A percentile compares a stretch with the other conserved stretches of the same genome.
Conservation (phyloP, 2,113 vertebrate species). For the Saimiri boliviensis region DNA sequence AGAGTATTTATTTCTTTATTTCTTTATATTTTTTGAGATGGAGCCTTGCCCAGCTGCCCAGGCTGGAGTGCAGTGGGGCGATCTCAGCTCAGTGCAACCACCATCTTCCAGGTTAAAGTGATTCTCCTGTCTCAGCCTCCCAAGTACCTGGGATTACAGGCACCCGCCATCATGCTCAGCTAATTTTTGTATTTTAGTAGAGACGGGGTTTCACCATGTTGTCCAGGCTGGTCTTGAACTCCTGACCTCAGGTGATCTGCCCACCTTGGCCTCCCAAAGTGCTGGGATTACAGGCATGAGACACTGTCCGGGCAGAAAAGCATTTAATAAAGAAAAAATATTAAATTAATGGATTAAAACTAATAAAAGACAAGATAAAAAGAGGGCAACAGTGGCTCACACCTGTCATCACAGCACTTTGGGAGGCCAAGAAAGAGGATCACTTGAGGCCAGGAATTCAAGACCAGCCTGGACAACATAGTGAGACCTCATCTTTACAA, state of each 20-base stretch:
- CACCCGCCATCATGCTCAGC: too few relatives aligned
- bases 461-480: neutral
- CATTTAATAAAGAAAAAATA: too few relatives aligned
- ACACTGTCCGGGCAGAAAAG: neutral
- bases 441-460: neutral
- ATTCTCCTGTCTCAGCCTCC: neutral
- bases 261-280: too few relatives aligned
- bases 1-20: neutral
- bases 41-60: neutral
- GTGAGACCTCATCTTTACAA: neutral
- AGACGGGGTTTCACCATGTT: too few relatives aligned
- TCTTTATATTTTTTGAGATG: neutral
- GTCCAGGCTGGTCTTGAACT: too few relatives aligned
- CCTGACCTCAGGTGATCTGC: too few relatives aligned
- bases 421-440: neutral
- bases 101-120: neutral
- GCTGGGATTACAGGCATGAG: too few relatives aligned
- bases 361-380: neutral
- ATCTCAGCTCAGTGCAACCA: neutral
- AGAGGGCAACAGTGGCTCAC: neutral
- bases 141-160: too few relatives aligned
- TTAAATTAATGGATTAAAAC: neutral
- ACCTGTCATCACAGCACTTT: neutral
- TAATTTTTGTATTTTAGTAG: too few relatives aligned
- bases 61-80: neutral